Base-by-base conservation (phyloP, 2,797 vertebrate species). In the Sorex maritimensis region DNA sequence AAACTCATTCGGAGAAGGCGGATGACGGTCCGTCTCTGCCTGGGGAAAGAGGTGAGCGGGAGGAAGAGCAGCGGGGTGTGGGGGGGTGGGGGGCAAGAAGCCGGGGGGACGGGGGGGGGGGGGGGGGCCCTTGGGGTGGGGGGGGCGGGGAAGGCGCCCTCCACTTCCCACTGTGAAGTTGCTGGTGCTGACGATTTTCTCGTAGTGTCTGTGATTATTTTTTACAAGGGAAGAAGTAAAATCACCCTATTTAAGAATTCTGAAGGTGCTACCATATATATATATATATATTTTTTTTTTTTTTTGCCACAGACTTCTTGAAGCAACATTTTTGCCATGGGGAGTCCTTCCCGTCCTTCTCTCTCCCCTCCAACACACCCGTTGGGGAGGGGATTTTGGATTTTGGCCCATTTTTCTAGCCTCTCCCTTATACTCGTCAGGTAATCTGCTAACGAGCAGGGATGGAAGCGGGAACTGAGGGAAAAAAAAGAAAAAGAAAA, bases 81-180 rank as follows among this genome's bases (percentile, higher is more conserved):
- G 91, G 83, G 52, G 49, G 49, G 2, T 52, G 49, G 1, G 8
- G 65, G 24, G 65, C 23, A 28, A 2, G 88, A 69, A 69, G 86
- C 6, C 6, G 97, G 89, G 97, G 97, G 95, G 96, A 95, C 96
- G 96, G 88, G 94, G 95, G 80, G 81, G 93, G 90, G 38, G 91
- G 38, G 13, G 81, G 87, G 93, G 88, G 89, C 81, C 67, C 71
- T 0, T 1, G 96, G 97, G 96, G 90, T 92, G 34, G 96, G 84
- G 84, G 34, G 34, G 34, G 34, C 34, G 97, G 94, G 41, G 41
- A 44, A 90, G 74, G 96, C 97, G 96, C 9, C 81, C 95, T 97
- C 96, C 97, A 92, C 99, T 99, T 99, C 99, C 98, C 98, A 98
- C 98, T 98, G 98, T 98, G 97, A 98, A 97, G 98, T 97, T 96